Conservation (phyloP, 1,140 invertebrate genomes). For the Heliconius nattereri region DNA sequence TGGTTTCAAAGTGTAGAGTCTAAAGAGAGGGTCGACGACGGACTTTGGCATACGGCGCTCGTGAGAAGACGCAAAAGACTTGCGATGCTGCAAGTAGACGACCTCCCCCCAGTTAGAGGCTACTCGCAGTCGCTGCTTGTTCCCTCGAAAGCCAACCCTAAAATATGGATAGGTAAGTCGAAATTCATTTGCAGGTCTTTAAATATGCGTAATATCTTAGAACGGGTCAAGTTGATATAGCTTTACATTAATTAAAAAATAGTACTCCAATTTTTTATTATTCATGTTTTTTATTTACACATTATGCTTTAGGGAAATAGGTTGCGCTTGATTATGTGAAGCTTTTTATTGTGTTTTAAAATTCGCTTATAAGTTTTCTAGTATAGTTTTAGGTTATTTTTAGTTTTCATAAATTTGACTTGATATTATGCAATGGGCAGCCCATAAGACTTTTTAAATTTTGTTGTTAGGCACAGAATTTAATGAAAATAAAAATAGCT, state of each 20-base stretch:
- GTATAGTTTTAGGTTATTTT: neutral
- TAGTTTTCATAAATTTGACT: neutral
- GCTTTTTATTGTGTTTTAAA: neutral
- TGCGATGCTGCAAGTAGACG: slow-evolving; percentile 87
- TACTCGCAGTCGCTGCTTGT: slow-evolving; percentile 84
- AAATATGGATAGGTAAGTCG: slow-evolving; percentile 87
- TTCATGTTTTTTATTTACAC: slow-evolving; percentile 1
- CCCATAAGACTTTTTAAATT: no score
- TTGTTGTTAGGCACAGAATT: no score
- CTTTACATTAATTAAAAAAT: slow-evolving; percentile 22
- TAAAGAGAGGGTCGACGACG: slow-evolving; percentile 84
- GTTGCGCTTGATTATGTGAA: neutral
- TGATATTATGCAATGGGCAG: neutral
- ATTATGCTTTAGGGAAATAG: neutral
- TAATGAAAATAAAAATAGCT: no score
- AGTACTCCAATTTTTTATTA: slow-evolving; percentile 5
- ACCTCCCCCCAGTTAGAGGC: slow-evolving; percentile 83
- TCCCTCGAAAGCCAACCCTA: slow-evolving; percentile 87
- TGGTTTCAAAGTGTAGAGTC: slow-evolving; percentile 81
- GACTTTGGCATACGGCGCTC: slow-evolving; percentile 87
- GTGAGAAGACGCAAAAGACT: slow-evolving; percentile 85
- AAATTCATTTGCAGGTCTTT: slow-evolving; percentile 22
- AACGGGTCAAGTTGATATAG: slow-evolving; percentile 19
- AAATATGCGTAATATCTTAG: neutral
- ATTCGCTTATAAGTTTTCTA: neutral